Evolutionary conservation across 2,797 vertebrate genomes (phyloP), one percentile per base, ranked within the genome.

Genomic region (Alfaro cultratus): DNA sequence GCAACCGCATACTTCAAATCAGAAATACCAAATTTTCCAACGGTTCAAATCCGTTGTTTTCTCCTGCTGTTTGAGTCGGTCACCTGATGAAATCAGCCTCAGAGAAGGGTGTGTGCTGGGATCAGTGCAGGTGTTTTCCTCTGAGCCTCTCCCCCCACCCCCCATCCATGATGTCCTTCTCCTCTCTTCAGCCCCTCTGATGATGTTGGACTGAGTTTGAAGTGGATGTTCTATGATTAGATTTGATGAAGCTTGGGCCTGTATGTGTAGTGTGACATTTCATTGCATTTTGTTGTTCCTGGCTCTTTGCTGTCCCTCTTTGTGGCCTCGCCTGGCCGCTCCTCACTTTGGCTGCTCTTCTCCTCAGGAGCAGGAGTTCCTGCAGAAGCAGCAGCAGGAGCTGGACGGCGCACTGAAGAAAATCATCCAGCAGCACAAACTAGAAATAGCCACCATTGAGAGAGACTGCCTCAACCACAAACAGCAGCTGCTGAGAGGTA

Each of bases 401-500:
- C 94, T 99, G 94, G 99, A 99, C 70, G 96, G 96, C 21, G 97
- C 97, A 74, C 93, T 99, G 82, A 99, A 99, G 95, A 99, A 98
- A 92, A 99, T 99, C 88, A 99, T 99, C 92, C 98, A 99, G 78
- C 98, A 99, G 82, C 99, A 99, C 90, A 99, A 99, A 94, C 91
- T 97, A 12, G 99, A 99, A 88, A 95, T 99, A 43, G 97, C 99
- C 89, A 99, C 96, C 39, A 99, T 99, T 15, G 99, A 99, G 90
- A 95, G 96, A 80, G 99, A 99, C 81, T 99, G 97, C 88, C 96
- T 99, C 83, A 99, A 97, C 93, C 97, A 98, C 93, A 99, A 99
- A 57, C 99, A 99, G 88, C 99, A 99, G 93, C 96, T 99, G 74
- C 97, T 99, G 97, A 96, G 99, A 99, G 98, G 98, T 99, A 93